A percentile compares a stretch with the other conserved stretches of the same genome.
These are phyloP conservation scores for Tetranychus truncatus DNA, from an alignment of 2,888 invertebrate species.

Conservation along the genomic window DNA sequence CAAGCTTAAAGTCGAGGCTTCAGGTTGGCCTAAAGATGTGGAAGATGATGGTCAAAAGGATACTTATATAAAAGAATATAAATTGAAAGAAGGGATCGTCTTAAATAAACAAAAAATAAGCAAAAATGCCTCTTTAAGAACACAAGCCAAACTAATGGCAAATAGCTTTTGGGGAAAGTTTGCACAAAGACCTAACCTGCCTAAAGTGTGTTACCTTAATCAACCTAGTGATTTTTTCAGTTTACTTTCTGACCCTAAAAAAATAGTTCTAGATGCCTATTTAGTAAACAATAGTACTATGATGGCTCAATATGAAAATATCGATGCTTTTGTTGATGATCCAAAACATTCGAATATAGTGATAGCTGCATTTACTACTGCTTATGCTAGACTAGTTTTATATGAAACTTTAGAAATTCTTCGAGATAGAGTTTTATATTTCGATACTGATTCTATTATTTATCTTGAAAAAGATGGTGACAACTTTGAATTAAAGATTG, in stretches of 20 bases:
- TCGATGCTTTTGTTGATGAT: not conserved
- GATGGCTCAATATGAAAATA: slow-evolving; percentile 11
- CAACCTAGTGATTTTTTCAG: slow-evolving; percentile 17
- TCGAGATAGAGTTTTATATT: slow-evolving; percentile 30
- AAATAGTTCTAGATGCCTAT: not conserved
- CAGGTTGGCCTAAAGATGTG: slow-evolving; percentile 27
- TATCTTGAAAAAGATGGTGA: slow-evolving; percentile 24
- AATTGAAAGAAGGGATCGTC: slow-evolving; percentile 25
- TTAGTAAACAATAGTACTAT: slow-evolving; percentile 9
- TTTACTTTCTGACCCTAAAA: slow-evolving; percentile 15
- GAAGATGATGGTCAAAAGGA: slow-evolving; percentile 24
- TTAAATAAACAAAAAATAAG: slow-evolving; percentile 24
- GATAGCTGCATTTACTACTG: slow-evolving; percentile 32
- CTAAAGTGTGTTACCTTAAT: slow-evolving; percentile 14
- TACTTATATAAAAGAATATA: slow-evolving; percentile 26
- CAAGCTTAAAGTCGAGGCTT: slow-evolving; percentile 28
- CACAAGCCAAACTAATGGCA: slow-evolving; percentile 24
- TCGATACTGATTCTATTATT: slow-evolving; percentile 32
- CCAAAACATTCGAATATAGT: slow-evolving; percentile 27
- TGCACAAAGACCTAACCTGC: slow-evolving; percentile 19
- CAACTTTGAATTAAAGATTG: not conserved
- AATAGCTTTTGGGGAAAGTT: slow-evolving; percentile 28
- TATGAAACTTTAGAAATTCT: slow-evolving; percentile 30
- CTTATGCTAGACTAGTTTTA: slow-evolving; percentile 30
- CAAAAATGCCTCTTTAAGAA: slow-evolving; percentile 25